Percentiles rank a stretch among this genome's conserved stretches.
Conservation (phyloP, 2,113 vertebrate genomes). For the Dryoscopus gambensis region DNA sequence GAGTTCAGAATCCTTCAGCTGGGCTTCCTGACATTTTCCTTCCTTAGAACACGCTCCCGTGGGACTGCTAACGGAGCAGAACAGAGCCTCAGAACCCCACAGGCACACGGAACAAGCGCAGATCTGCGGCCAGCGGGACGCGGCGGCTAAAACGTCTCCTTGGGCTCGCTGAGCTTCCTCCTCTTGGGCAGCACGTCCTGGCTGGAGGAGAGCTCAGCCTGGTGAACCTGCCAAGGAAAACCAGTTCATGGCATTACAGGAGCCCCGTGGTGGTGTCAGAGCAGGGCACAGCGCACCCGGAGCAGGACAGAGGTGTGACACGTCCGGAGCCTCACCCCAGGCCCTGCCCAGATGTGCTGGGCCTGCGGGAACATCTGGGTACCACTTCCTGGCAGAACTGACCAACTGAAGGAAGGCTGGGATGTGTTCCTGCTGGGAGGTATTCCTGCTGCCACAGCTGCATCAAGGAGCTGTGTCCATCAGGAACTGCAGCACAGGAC, state of each 20-base stretch:
- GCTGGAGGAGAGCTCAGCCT: constrained; percentile 74
- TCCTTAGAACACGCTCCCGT: neutral
- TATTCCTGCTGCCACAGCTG: neutral
- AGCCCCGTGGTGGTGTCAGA: accelerated
- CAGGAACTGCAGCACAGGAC: neutral
- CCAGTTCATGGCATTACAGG: neutral
- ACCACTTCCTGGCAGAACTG: neutral
- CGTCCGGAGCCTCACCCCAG: neutral
- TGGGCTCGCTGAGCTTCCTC: constrained; percentile 88
- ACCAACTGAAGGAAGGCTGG: neutral
- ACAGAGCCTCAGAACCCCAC: neutral
- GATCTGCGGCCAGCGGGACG: neutral
- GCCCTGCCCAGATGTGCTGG: neutral
- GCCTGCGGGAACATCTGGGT: neutral
- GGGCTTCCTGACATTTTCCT: neutral
- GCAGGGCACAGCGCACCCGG: neutral
- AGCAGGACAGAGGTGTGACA: neutral
- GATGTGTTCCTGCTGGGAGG: neutral
- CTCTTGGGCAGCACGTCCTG: constrained; percentile 80
- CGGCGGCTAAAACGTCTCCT: constrained; percentile 65
- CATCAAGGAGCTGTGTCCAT: neutral
- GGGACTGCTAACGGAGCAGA: neutral
- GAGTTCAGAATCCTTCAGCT: neutral
- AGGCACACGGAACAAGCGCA: neutral
- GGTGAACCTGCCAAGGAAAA: constrained; percentile 67